Evolutionary conservation across 2,797 vertebrate genomes (phyloP).

Genomic region (Liparis tanakae): DNA sequence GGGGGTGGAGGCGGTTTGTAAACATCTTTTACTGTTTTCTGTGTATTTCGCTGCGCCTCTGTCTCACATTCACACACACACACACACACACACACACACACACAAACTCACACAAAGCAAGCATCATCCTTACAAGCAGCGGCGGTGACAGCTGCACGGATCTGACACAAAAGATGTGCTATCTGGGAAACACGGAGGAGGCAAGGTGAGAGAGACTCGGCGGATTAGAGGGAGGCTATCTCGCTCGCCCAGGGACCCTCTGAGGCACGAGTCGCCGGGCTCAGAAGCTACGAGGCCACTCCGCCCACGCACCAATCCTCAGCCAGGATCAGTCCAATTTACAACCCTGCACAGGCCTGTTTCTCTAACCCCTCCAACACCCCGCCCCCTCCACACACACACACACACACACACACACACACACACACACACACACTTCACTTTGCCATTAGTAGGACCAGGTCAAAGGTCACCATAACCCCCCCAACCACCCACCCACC

Average conservation of each 20-base stretch:
- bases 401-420: too few relatives aligned
- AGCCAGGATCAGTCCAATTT: conserved; percentile 62
- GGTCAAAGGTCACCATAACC: conserved; percentile 70
- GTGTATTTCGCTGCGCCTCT: conserved; percentile 27
- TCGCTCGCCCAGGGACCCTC: conserved; percentile 56
- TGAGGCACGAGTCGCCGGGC: conserved; percentile 53
- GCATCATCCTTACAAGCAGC: conserved; percentile 50
- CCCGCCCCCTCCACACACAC: not conserved
- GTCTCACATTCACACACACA: conserved; percentile 9
- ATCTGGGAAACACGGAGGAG: conserved; percentile 63
- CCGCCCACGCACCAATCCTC: conserved; percentile 30
- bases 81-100: conserved; percentile 20
- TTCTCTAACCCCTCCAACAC: conserved; percentile 1
- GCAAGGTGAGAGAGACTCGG: conserved; percentile 61
- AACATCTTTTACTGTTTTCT: conserved; percentile 38
- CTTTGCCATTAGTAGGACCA: conserved; percentile 49
- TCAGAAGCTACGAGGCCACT: conserved; percentile 47
- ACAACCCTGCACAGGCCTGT: conserved; percentile 29
- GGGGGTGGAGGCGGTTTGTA: not conserved
- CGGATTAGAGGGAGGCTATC: conserved; percentile 71
- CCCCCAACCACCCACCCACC: conserved; percentile 28
- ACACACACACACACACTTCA: conserved; percentile 16
- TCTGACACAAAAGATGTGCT: conserved; percentile 70
- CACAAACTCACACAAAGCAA: conserved; percentile 41
- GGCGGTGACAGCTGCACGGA: conserved; percentile 62